phyloP scores from a whole-genome alignment of 2,888 invertebrate species.

The Drosophila hamatofila region DNA sequence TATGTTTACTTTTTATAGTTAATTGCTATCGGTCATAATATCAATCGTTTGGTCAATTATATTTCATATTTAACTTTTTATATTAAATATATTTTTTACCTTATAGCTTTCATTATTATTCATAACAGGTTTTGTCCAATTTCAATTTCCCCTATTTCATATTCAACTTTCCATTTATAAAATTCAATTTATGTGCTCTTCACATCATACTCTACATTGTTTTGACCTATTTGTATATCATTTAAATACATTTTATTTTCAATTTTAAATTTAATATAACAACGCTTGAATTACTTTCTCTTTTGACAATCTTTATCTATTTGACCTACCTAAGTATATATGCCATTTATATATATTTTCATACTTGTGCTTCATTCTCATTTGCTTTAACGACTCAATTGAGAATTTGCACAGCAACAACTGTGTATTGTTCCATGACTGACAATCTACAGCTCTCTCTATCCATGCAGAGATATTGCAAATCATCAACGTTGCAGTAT shows the following conservation, averaged over 20 bases:
- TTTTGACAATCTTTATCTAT: neutral
- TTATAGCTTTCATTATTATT: no score
- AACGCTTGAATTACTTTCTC: neutral
- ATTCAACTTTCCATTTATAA: neutral
- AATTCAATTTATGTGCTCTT: neutral
- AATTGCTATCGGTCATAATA: no score
- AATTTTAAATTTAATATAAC: neutral
- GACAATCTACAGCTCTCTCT: constrained; percentile 14
- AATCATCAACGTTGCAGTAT: constrained; percentile 35
- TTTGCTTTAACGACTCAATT: constrained; percentile 60
- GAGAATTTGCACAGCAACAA: constrained; percentile 59
- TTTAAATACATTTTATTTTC: neutral
- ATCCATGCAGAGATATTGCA: constrained; percentile 1
- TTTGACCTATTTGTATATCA: neutral
- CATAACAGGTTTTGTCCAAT: neutral
- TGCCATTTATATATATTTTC: neutral
- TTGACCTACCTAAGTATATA: neutral
- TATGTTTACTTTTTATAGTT: no score
- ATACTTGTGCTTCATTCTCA: neutral
- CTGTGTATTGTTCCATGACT: neutral
- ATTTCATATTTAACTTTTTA: no score
- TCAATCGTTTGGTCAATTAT: no score
- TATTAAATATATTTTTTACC: no score
- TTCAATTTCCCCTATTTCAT: neutral
- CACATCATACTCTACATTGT: neutral